phyloP scores from a whole-genome alignment of 2,797 vertebrate genomes.

The Lepilemur septentrionalis region DNA sequence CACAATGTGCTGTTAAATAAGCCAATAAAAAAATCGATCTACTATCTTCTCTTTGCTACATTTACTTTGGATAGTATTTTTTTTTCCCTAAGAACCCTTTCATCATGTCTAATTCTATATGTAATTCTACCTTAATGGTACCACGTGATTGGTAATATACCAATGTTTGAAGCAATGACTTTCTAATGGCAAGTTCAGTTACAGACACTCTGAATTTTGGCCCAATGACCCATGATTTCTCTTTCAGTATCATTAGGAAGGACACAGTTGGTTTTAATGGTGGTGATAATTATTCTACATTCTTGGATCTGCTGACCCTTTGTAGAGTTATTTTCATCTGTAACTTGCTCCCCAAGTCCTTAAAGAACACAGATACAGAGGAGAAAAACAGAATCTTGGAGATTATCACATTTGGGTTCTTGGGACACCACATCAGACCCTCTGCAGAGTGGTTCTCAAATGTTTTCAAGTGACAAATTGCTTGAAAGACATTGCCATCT shows the following conservation, averaged over 20 bases:
- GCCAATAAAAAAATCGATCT: conserved; percentile 16
- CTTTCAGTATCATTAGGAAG: neutral
- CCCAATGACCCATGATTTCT: neutral
- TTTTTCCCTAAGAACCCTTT: neutral
- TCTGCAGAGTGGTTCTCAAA: neutral
- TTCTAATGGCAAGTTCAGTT: neutral
- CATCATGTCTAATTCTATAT: neutral
- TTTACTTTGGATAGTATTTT: neutral
- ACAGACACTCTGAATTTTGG: neutral
- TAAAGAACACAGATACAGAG: neutral
- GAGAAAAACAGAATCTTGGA: neutral
- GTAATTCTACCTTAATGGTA: neutral
- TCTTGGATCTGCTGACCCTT: neutral
- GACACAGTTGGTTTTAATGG: neutral
- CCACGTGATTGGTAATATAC: neutral
- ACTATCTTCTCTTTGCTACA: neutral
- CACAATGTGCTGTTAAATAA: conserved; percentile 45
- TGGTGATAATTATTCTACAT: neutral
- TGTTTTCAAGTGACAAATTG: neutral
- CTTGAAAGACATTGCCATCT: neutral
- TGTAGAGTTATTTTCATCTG: neutral
- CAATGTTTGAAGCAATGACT: neutral
- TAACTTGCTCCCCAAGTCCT: neutral
- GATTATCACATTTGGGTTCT: neutral
- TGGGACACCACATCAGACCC: neutral